Percentiles rank a stretch among this genome's conserved stretches.
Conservation (phyloP, 2,113 vertebrate genomes). For the Xiphorhynchus elegans region DNA sequence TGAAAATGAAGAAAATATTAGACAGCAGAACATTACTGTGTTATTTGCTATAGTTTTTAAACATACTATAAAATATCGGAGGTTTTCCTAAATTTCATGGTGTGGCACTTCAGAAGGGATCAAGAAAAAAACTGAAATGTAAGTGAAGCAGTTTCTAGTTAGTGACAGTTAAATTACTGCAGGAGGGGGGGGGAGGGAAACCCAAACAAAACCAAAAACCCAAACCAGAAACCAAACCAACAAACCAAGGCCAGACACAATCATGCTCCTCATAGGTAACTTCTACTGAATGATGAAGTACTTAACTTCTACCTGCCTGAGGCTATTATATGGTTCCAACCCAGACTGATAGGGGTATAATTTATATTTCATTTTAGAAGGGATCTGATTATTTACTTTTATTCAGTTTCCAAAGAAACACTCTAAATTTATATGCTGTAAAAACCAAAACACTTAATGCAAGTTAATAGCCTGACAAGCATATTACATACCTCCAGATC, state of each 20-base stretch:
- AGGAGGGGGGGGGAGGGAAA: too few relatives aligned
- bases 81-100: not conserved
- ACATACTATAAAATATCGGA: not conserved
- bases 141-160: not conserved
- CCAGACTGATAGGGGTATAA: not conserved
- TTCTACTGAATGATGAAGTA: not conserved
- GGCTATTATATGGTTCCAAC: not conserved
- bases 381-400: not conserved
- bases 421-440: not conserved
- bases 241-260: not conserved
- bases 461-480: not conserved
- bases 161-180: not conserved
- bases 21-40: not conserved
- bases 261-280: not conserved
- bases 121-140: not conserved
- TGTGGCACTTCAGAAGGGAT: not conserved
- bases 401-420: conserved; percentile 7
- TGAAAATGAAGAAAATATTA: not conserved
- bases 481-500: not conserved
- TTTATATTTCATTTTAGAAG: not conserved
- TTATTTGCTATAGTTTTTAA: not conserved
- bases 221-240: not conserved
- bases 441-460: not conserved
- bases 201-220: not conserved
- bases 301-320: not conserved